Evolutionary conservation across 2,888 invertebrate species (phyloP).

Genomic region (Sinhomidia bicolor): DNA sequence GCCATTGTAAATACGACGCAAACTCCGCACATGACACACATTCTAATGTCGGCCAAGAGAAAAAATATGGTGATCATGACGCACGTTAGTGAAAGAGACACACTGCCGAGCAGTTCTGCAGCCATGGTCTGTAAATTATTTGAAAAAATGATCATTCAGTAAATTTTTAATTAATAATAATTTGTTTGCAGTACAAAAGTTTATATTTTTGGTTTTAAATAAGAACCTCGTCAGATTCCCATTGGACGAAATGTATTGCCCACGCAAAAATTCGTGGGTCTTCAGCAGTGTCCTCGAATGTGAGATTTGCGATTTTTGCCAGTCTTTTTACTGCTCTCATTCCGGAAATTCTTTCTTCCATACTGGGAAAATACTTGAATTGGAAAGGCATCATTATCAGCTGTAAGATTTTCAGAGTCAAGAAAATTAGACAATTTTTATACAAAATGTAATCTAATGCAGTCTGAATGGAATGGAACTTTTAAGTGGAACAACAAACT

Average conservation of each 20-base stretch:
- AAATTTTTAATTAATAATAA: too few species aligned
- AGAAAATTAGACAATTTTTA: background rate
- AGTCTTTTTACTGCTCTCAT: slow-evolving; percentile 84
- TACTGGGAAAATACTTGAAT: slow-evolving; percentile 84
- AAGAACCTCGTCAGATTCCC: slow-evolving; percentile 88
- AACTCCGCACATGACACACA: slow-evolving; percentile 88
- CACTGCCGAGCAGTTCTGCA: slow-evolving; percentile 88
- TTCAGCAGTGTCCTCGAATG: slow-evolving; percentile 83
- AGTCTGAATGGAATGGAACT: too few species aligned
- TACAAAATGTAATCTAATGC: too few species aligned
- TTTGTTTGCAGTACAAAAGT: too few species aligned
- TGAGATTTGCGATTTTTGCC: slow-evolving; percentile 85
- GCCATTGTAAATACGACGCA: slow-evolving; percentile 81
- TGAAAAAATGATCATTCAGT: too few species aligned
- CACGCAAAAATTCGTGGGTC: slow-evolving; percentile 86
- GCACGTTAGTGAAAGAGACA: slow-evolving; percentile 88
- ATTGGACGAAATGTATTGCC: slow-evolving; percentile 88
- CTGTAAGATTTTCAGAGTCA: slow-evolving; percentile 81
- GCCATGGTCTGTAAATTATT: slow-evolving; percentile 86
- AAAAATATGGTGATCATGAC: slow-evolving; percentile 90
- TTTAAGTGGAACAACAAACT: too few species aligned
- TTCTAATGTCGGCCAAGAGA: slow-evolving; percentile 88
- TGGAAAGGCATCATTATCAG: slow-evolving; percentile 86
- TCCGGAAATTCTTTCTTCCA: slow-evolving; percentile 87
- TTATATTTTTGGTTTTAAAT: too few species aligned